These are phyloP conservation scores for Parambassis ranga DNA, from an alignment of 2,797 vertebrate genomes.

Conservation along the genomic window DNA sequence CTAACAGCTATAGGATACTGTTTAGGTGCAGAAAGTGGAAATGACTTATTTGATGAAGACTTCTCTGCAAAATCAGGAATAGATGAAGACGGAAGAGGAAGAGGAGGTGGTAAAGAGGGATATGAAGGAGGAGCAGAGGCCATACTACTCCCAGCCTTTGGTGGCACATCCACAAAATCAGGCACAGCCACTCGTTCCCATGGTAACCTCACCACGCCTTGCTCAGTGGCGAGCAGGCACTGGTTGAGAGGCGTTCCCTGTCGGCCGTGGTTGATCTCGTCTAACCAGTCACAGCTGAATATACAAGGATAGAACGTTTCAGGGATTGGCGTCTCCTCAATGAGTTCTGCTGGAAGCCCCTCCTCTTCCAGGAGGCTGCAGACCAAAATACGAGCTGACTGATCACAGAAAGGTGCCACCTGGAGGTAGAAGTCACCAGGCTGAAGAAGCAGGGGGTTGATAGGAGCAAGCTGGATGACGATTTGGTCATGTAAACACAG, in stretches of 20 bases:
- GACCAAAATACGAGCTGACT: slow-evolving; percentile 77
- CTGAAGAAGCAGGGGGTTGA: slow-evolving; percentile 83
- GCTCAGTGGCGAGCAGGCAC: slow-evolving; percentile 85
- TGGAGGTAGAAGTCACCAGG: slow-evolving; percentile 91
- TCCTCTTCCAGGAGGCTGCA: slow-evolving; percentile 85
- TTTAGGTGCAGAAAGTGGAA: slow-evolving; percentile 6
- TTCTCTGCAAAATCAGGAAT: slow-evolving; percentile 23
- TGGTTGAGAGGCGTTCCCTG: slow-evolving; percentile 74
- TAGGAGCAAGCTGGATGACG: slow-evolving; percentile 84
- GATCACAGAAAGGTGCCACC: slow-evolving; percentile 78
- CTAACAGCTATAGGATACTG: slow-evolving; percentile 29
- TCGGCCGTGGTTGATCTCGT: slow-evolving; percentile 77
- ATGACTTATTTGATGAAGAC: slow-evolving; percentile 11
- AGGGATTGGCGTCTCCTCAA: slow-evolving; percentile 81
- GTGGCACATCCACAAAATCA: slow-evolving; percentile 78
- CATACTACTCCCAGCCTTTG: slow-evolving; percentile 58
- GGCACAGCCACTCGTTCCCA: slow-evolving; percentile 86
- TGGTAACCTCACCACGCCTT: slow-evolving; percentile 80
- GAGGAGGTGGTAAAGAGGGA: slow-evolving; percentile 32
- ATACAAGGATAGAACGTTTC: slow-evolving; percentile 80
- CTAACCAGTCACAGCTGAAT: slow-evolving; percentile 85
- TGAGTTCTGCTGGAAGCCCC: slow-evolving; percentile 41
- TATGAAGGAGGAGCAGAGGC: slow-evolving; percentile 53
- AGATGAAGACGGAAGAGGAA: slow-evolving; percentile 42
- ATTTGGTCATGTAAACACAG: slow-evolving; percentile 85